Base-by-base conservation (phyloP, 2,888 invertebrate genomes). In the Himalopsyche tibetana region DNA sequence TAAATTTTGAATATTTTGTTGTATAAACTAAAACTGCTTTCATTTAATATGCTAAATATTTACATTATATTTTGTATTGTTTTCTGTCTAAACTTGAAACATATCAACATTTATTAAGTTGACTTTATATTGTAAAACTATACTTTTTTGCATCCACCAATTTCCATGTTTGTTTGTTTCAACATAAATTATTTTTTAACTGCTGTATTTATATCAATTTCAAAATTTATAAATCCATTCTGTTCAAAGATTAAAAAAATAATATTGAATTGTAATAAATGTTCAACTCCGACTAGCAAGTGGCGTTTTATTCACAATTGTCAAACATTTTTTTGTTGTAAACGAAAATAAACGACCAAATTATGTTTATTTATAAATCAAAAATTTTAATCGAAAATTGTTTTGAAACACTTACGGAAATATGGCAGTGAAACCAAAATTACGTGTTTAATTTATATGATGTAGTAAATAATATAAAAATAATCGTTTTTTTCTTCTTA, bases 101-200 rank as follows among this genome's bases (percentile, higher is more conserved):
- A 63, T 63, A 63, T 63, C 63, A 63, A 63, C 63, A 63, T 63
- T 63, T 63, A 19, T 28, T 63, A 19, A 63, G 63, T 63, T 63
- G 63, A 63, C 19, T 63, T 9, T 3, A 63, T 19, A 19, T 63
- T 12, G 8, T 63, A 63, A 63, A 63, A 19, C 63, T 63, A 63
- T 19, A 8, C 56, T 17, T 17, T 28, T 56, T 56, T 56, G 28
- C 63, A 63, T 51, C 51, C 9, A 51, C 51, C 15, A 51, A 15
- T 51, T 51, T 4, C 51, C 12, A 51, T 15, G 51, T 45, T 45
- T n/a, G n/a, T n/a, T n/a, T n/a, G n/a, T n/a, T n/a, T n/a, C n/a
- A n/a, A n/a, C n/a, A 45, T 45, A 45, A 45, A 45, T 45, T 45
- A 0, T 45, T 2, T 45, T 45, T 45, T 45, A 45, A 45, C 45